A percentile compares a stretch with the other conserved stretches of the same genome.
These are phyloP conservation scores for Potorous gilbertii DNA, from an alignment of 2,797 vertebrate species.

Conservation along the genomic window DNA sequence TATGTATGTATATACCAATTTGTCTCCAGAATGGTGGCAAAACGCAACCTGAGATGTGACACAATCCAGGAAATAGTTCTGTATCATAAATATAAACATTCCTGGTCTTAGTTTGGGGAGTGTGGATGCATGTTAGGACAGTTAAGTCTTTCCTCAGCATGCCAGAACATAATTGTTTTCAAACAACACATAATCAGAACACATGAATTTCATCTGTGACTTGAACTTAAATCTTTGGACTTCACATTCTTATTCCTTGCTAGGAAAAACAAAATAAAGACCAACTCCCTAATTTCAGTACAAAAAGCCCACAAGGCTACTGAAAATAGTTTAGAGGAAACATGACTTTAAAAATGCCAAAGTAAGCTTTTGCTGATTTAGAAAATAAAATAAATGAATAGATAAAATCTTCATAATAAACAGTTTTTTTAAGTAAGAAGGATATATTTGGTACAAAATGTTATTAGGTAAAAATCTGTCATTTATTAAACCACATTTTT, in stretches of 20 bases:
- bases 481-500: not conserved
- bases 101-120: not conserved
- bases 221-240: not conserved
- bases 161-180: not conserved
- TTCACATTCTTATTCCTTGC: not conserved
- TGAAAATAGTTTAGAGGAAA: not conserved
- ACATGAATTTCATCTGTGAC: not conserved
- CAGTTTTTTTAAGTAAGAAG: not conserved
- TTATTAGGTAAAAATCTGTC: not conserved
- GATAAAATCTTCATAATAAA: not conserved
- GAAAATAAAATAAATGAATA: not conserved
- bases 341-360: not conserved
- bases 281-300: not conserved
- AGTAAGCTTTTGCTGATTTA: not conserved
- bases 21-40: constrained; percentile 13
- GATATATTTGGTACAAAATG: not conserved
- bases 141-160: not conserved
- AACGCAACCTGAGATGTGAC: constrained; percentile 22
- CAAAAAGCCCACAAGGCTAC: not conserved
- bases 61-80: not conserved
- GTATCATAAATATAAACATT: not conserved
- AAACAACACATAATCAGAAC: not conserved
- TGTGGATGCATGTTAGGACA: not conserved
- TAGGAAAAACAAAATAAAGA: not conserved
- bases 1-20: not conserved